A percentile compares a stretch with the other conserved stretches of the same genome.
phyloP scores from a whole-genome alignment of 2,113 vertebrate genomes.

The Myotis lucifugus region DNA sequence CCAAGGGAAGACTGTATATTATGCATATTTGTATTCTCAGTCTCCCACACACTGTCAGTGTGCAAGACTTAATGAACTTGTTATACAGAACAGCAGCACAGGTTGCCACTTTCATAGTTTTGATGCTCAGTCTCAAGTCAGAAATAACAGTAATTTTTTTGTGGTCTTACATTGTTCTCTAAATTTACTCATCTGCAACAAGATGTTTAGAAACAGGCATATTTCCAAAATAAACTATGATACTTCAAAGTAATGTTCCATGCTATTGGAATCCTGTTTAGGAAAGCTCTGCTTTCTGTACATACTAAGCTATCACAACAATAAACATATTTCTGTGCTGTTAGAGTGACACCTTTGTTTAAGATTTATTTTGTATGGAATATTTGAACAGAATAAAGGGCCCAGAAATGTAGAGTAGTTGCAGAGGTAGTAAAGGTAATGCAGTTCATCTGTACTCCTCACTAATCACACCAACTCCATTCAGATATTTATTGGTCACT shows the following conservation, averaged over 20 bases:
- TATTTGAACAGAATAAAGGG: not conserved
- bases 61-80: not conserved
- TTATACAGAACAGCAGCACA: not conserved
- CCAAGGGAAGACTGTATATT: not conserved
- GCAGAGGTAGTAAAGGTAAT: not conserved
- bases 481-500: not conserved
- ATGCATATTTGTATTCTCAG: not conserved
- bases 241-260: not conserved
- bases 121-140: not conserved
- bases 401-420: not conserved
- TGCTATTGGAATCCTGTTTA: not conserved
- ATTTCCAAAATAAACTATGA: slow-evolving; percentile 5
- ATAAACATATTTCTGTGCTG: not conserved
- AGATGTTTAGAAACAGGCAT: slow-evolving; percentile 29
- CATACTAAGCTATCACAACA: not conserved
- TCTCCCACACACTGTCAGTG: not conserved
- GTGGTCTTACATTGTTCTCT: not conserved
- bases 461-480: not conserved
- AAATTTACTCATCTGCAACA: not conserved
- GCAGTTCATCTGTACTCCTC: not conserved
- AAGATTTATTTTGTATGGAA: not conserved
- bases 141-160: slow-evolving; percentile 7
- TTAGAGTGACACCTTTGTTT: not conserved
- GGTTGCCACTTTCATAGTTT: not conserved
- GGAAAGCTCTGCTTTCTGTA: not conserved